Evolutionary conservation across 1,140 invertebrate genomes (phyloP), one percentile per base, ranked within the genome.

Genomic region (Meloidogyne exigua): DNA sequence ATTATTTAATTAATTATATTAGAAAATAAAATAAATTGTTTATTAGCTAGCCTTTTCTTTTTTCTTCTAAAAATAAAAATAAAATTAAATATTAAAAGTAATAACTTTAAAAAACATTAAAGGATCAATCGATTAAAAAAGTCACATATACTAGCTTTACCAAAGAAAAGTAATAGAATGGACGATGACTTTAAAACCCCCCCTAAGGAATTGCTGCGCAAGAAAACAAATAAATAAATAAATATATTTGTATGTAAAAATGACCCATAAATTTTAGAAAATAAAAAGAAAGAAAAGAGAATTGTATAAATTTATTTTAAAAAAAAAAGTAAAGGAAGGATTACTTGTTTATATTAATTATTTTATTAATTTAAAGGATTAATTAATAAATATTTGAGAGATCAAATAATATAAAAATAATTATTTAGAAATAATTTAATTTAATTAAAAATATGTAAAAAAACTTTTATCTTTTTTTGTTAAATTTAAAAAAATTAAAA

Each of bases 231-330:
- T 4, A 18, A 9, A 39, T 7, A 9, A 9, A 39, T 49, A 18
- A 11, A 44, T 44, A 44, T 44, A 44, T 44, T 44, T 44, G 3
- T 18, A 49, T 57, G 49, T n/a, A 57, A 57, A n/a, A 57, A n/a
- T 57, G 49, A 57, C 49, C 49, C 49, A 57, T 57, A 57, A 57
- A 57, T 57, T 57, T 57, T 7, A n/a, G 49, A 57, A 57, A n/a
- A n/a, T 4, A n/a, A 7, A n/a, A 57, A n/a, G 7, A 7, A n/a
- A 57, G 9, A 1, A 18, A n/a, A 57, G 18, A 57, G 4, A n/a
- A 57, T 18, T 18, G 44, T 13, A 18, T n/a, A n/a, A n/a, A 9
- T 57, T 57, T n/a, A 57, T n/a, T n/a, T n/a, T 57, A 57, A 57
- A 57, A 9, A 57, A 49, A 49, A n/a, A 57, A 9, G 10, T 39